Evolutionary conservation across 30 jellyfish, hydroid and myxozoan species (phyloP).

Genomic region (Cassiopea andromeda): DNA sequence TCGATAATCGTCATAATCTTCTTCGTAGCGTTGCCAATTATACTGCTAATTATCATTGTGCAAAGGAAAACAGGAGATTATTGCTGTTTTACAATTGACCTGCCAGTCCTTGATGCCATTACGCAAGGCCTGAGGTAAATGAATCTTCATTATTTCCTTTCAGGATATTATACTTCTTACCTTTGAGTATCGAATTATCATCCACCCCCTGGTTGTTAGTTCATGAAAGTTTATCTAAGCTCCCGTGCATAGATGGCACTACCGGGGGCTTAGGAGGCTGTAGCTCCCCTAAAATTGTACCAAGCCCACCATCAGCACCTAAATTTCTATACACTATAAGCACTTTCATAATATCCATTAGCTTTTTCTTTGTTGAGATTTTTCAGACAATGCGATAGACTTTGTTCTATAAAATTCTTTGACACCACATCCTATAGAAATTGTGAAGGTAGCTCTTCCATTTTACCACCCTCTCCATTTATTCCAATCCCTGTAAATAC

Average conservation of each 20-base stretch:
- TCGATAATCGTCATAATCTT: background rate
- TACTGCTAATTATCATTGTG: background rate
- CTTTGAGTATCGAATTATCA: background rate
- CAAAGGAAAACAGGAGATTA: background rate
- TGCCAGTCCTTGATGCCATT: background rate
- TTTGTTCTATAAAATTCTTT: too few species aligned
- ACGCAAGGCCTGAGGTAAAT: conserved; percentile 9
- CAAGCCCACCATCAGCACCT: too few species aligned
- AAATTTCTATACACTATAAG: too few species aligned
- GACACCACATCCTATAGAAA: too few species aligned
- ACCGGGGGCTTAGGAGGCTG: too few species aligned
- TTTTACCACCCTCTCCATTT: background rate
- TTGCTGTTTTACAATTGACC: background rate
- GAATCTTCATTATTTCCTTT: background rate
- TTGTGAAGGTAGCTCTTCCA: too few species aligned
- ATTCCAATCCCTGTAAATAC: background rate
- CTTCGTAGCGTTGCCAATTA: background rate
- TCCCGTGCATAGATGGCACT: too few species aligned
- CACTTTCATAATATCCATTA: too few species aligned
- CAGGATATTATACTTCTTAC: background rate
- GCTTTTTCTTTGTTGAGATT: too few species aligned
- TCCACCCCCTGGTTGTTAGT: background rate
- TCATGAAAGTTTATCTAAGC: too few species aligned
- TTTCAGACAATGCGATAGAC: too few species aligned
- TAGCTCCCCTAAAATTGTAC: background rate